Conservation (phyloP, 1,140 invertebrate genomes). For the Eueides isabella region DNA sequence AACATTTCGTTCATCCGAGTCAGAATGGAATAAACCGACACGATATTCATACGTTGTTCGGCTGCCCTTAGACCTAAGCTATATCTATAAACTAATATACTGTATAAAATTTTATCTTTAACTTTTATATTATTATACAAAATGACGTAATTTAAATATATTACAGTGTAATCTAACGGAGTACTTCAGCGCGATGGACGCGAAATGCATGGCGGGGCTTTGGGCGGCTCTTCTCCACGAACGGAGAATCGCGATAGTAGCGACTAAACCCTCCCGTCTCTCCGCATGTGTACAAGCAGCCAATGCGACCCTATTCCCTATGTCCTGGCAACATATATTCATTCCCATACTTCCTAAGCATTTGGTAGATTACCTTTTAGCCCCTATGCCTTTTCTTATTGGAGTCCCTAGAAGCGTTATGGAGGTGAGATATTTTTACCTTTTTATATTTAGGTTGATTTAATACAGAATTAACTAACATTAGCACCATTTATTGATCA, state of each 20-base stretch:
- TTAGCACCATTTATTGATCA: no score
- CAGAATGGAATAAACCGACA: no score
- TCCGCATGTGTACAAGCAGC: slow-evolving; percentile 97
- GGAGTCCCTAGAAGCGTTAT: slow-evolving; percentile 93
- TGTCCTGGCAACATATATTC: slow-evolving; percentile 99
- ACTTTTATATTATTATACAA: background rate
- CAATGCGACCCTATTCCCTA: slow-evolving; percentile 96
- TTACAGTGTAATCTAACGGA: slow-evolving; percentile 96
- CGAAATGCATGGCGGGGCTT: slow-evolving; percentile 95
- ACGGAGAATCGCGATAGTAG: slow-evolving; percentile 94
- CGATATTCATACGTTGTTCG: no score
- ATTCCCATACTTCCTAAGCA: slow-evolving; percentile 95
- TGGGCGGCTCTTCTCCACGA: slow-evolving; percentile 97
- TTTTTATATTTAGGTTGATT: background rate
- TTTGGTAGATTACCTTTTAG: slow-evolving; percentile 94
- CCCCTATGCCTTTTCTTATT: slow-evolving; percentile 97
- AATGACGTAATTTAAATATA: slow-evolving; percentile 38
- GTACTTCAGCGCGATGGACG: slow-evolving; percentile 96
- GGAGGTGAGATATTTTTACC: slow-evolving; percentile 83
- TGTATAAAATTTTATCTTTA: background rate
- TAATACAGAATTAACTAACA: no score
- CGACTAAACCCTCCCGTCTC: slow-evolving; percentile 91
- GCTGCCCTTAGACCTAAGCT: no score
- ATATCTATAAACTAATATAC: background rate
- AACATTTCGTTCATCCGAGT: no score